These are phyloP conservation scores for Lobophora halterata DNA, from an alignment of 2,888 invertebrate species.

Conservation along the genomic window DNA sequence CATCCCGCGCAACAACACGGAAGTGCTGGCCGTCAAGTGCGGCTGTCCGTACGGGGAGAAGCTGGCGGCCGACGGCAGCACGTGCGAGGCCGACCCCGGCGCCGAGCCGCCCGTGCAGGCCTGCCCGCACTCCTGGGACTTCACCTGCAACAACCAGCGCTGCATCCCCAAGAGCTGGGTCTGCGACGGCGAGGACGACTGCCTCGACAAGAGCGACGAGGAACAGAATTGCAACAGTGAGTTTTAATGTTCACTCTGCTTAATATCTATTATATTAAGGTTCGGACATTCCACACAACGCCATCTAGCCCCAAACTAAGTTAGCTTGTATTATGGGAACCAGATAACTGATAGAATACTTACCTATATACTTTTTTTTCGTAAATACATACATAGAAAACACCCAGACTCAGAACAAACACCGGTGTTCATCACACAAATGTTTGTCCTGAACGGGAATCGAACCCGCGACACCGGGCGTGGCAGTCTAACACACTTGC, in stretches of 20 bases:
- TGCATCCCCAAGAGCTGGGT: slow-evolving; percentile 97
- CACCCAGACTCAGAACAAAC: too few relatives aligned
- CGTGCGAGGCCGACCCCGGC: slow-evolving; percentile 89
- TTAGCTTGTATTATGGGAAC: too few relatives aligned
- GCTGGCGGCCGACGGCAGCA: slow-evolving; percentile 84
- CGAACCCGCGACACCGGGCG: too few relatives aligned
- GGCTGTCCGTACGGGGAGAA: slow-evolving; percentile 97
- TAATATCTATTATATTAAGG: too few relatives aligned
- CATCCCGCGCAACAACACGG: slow-evolving; percentile 83
- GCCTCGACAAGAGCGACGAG: slow-evolving; percentile 97
- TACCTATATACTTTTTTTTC: too few relatives aligned
- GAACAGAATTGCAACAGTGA: slow-evolving; percentile 96
- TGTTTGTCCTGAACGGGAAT: too few relatives aligned
- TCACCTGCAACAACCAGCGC: slow-evolving; percentile 94
- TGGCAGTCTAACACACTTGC: too few relatives aligned
- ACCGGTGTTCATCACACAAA: too few relatives aligned
- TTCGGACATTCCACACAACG: too few relatives aligned
- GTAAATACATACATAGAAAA: too few relatives aligned
- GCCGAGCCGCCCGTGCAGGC: slow-evolving; percentile 93
- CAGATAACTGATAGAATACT: too few relatives aligned
- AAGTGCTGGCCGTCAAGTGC: slow-evolving; percentile 84
- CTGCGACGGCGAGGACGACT: slow-evolving; percentile 98
- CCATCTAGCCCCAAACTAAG: too few relatives aligned
- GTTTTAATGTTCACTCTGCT: slow-evolving; percentile 45
- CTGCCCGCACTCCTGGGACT: slow-evolving; percentile 95